Evolutionary conservation across 2,797 vertebrate genomes (phyloP), one percentile per base, ranked within the genome.

Genomic region (Anomalospiza imberbis): DNA sequence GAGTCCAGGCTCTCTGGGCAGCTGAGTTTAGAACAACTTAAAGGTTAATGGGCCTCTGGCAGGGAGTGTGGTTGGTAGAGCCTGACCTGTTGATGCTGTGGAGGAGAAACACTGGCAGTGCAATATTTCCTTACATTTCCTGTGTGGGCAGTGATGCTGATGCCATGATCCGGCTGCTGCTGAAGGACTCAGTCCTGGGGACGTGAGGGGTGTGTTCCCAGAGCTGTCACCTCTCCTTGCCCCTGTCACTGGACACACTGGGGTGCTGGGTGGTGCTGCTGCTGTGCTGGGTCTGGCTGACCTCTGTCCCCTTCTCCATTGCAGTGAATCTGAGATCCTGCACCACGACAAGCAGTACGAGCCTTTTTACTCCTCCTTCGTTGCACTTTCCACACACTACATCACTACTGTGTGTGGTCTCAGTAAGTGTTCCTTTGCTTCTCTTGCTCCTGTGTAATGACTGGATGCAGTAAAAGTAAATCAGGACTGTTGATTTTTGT

Each of bases 271-370:
- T 26, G 60, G 34, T 61, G 82, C 45, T 2, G 5, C 70, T 74
- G 1, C 51, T 51, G 42, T 29, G 71, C 58, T 76, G 50, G 42
- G 1, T 29, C 9, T 18, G 10, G 31, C 5, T 91, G 71, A 86
- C 20, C 8, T 88, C 47, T 89, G 38, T 89, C 29, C 42, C 86
- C 7, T 85, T 78, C 83, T 95, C 96, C 58, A 1, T 97, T 97
- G 53, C 98, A 99, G 99, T 96, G 99, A 99, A 96, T 98, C 99
- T 19, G 99, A 99, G 97, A 99, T 99, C 97, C 98, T 99, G 97
- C 99, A 99, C 96, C 99, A 99, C 0, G 99, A 99, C 98, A 99
- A 99, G 98, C 99, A 99, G 87, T 99, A 99, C 25, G 99, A 99
- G 97, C 99, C 99, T 17, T 99, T 99, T 97, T 99, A 99, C 98